Evolutionary conservation across 37 sponge, comb jelly and placozoan species (phyloP).

Genomic region (Hexactinellida sp.): DNA sequence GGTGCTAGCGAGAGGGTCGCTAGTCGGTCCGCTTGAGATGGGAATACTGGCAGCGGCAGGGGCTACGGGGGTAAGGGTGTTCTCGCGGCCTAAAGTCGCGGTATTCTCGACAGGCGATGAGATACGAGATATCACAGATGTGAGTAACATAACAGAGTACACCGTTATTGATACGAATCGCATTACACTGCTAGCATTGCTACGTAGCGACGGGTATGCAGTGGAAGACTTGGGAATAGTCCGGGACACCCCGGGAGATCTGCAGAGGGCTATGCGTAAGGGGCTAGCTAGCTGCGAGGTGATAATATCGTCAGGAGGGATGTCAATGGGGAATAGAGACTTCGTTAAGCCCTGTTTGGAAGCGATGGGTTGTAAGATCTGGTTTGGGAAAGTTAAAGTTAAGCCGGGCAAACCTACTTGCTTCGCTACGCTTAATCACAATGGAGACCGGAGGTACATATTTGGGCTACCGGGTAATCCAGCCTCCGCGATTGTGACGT

Average conservation of each 20-base stretch:
- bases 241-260: constrained; percentile 35
- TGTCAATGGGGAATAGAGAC: constrained; percentile 99
- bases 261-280: constrained; percentile 20
- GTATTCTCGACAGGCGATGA: constrained; percentile 93
- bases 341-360: constrained; percentile 71
- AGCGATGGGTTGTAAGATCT: constrained; percentile 53
- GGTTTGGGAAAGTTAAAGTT: constrained; percentile 91
- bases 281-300: constrained; percentile 55
- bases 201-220: constrained; percentile 36
- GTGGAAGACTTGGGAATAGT: constrained; percentile 62
- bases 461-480: constrained; percentile 98
- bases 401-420: constrained; percentile 99
- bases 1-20: constrained; percentile 40
- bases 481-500: constrained; percentile 83
- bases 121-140: constrained; percentile 22
- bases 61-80: constrained; percentile 36
- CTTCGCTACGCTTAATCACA: constrained; percentile 59
- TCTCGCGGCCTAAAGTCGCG: constrained; percentile 43
- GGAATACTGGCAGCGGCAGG: constrained; percentile 80
- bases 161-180: constrained; percentile 34
- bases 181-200: constrained; percentile 33
- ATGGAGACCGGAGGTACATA: constrained; percentile 47
- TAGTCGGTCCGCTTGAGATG: constrained; percentile 64
- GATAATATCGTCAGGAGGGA: constrained; percentile 83
- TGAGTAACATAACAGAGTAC: background rate